Evolutionary conservation across 23 tunicate genomes (phyloP), one percentile per base, ranked within the genome.

Genomic region (Botrylloides violaceus): DNA sequence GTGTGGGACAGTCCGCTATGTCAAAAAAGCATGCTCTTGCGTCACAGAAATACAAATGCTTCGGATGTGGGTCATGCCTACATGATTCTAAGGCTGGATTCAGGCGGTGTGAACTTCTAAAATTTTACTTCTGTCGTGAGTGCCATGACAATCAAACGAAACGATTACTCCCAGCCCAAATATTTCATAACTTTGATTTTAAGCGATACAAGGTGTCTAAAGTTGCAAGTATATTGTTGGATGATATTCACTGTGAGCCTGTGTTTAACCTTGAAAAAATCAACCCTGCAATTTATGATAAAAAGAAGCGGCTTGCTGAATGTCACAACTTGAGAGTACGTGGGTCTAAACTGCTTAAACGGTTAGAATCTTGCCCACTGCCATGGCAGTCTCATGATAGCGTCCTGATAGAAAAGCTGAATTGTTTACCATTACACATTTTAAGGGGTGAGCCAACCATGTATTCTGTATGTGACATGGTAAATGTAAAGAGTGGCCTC

Each of bases 121-220:
- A 83, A 21, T 78, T 75, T 64, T 85, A 85, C 48, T 85, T 85
- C 56, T 85, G 94, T 36, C 49, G 81, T 22, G 75, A 81, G 74
- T 85, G 94, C 58, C 94, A 85, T 75, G 85, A 80, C 72, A 79
- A 85, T 76, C 77, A 77, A 33, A 39, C 77, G 58, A 29, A 70
- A 3, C 35, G 33, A 27, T 73, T 79, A 38, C 49, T 85, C 2
- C 94, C 94, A 24, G 85, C 77, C 32, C 35, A 79, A 29, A 36
- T 85, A 58, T 57, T 85, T 5, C 76, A 85, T 25, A 80, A 74
- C 32, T 85, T 74, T 32, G 84, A 85, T 66, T 85, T 79, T 66
- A 75, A 60, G 2, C 78, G 84, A 58, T 80, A 70, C 76, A 85
- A 80, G 58, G 94, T 85, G 38, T 85, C 81, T 9, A 85, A 85